These are phyloP conservation scores for Morelia viridis DNA, from an alignment of 2,797 vertebrate species.

Conservation along the genomic window DNA sequence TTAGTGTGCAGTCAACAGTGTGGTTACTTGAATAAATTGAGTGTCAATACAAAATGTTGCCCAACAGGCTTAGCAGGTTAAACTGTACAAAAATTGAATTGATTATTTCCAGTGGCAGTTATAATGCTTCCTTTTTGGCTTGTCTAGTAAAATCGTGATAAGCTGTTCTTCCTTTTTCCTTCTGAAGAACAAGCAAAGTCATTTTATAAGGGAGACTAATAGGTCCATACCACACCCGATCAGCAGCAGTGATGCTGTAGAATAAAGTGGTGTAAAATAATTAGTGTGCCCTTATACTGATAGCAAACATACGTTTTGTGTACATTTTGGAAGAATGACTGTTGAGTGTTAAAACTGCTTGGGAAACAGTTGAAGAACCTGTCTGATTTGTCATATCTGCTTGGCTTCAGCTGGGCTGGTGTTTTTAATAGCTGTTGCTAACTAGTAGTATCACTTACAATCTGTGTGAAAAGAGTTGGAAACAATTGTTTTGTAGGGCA, in stretches of 20 bases:
- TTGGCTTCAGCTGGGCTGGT: not conserved
- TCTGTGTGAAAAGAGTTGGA: not conserved
- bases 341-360: not conserved
- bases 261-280: not conserved
- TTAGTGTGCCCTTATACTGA: not conserved
- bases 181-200: no score
- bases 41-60: not conserved
- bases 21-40: not conserved
- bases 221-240: not conserved
- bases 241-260: not conserved
- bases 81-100: not conserved
- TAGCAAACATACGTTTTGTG: not conserved
- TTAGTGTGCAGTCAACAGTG: not conserved
- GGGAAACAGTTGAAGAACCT: not conserved
- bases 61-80: not conserved
- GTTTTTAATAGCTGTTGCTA: not conserved
- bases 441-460: not conserved
- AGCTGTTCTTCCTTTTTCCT: not conserved
- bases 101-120: not conserved
- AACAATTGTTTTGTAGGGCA: not conserved
- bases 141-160: not conserved
- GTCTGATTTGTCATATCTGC: not conserved
- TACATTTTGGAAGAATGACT: not conserved
- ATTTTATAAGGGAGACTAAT: not conserved
- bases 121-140: not conserved